Percentiles rank a stretch among this genome's conserved stretches.
These are phyloP conservation scores for Ophion slaviceki DNA, from an alignment of 2,888 invertebrate genomes.

Conservation along the genomic window DNA sequence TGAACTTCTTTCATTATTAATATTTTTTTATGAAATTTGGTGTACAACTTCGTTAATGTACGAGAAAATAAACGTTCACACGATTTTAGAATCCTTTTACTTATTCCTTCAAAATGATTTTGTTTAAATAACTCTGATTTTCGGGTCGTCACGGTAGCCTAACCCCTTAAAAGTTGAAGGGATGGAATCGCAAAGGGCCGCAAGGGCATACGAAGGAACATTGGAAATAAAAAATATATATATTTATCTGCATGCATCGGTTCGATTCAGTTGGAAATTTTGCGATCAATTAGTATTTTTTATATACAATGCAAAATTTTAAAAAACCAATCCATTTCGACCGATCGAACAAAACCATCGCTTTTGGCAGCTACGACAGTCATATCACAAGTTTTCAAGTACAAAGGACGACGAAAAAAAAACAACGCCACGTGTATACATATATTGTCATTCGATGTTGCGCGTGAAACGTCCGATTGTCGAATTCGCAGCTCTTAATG, in stretches of 20 bases:
- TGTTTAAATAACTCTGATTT: no score
- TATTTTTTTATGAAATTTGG: no score
- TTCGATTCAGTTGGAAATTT: background rate
- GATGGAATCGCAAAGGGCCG: no score
- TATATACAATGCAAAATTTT: slow-evolving; percentile 25
- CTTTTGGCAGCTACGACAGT: slow-evolving; percentile 41
- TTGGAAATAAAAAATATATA: background rate
- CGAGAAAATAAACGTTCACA: no score
- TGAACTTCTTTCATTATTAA: no score
- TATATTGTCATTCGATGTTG: slow-evolving; percentile 27
- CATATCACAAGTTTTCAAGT: slow-evolving; percentile 51
- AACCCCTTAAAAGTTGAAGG: no score
- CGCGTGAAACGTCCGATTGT: slow-evolving; percentile 48
- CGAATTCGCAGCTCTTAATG: slow-evolving; percentile 44
- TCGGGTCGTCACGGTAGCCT: no score
- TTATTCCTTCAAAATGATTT: no score
- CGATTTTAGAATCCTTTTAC: no score
- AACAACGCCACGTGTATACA: slow-evolving; percentile 12
- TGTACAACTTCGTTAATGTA: no score
- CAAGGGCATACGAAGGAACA: background rate
- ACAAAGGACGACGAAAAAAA: slow-evolving; percentile 24
- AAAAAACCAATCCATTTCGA: background rate
- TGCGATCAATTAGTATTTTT: slow-evolving; percentile 1
- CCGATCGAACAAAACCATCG: slow-evolving; percentile 14
- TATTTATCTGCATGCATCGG: background rate